Conservation (phyloP, 2,797 vertebrate genomes). For the Cirrhinus molitorella region DNA sequence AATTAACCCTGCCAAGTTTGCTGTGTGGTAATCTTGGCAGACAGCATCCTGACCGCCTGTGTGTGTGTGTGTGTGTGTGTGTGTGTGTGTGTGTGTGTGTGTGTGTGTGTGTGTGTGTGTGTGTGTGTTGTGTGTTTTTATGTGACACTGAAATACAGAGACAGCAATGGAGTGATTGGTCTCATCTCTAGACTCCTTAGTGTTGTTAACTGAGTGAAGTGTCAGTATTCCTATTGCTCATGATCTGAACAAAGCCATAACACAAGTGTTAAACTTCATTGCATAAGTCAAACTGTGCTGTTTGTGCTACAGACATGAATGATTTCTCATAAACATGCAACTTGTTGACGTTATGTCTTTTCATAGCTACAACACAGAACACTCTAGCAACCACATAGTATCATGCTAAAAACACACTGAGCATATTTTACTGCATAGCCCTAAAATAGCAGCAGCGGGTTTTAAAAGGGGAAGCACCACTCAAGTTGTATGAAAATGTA, state of each 20-base stretch:
- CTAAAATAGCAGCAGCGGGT: neutral
- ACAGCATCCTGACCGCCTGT: neutral
- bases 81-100: neutral
- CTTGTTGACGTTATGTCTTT: neutral
- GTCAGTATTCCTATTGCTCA: slow-evolving; percentile 16
- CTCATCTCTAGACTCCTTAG: neutral
- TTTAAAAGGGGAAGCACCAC: neutral
- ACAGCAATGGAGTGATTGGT: neutral
- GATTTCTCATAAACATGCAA: slow-evolving; percentile 4
- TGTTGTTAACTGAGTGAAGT: neutral
- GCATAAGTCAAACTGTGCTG: neutral
- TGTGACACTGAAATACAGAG: neutral
- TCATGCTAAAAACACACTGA: neutral
- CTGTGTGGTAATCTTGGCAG: neutral
- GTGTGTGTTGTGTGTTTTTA: too few species aligned
- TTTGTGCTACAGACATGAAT: neutral
- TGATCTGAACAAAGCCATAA: neutral
- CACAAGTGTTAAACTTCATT: slow-evolving; percentile 5
- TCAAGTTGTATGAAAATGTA: neutral
- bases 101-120: neutral
- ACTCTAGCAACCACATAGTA: neutral
- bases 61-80: neutral
- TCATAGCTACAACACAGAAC: neutral
- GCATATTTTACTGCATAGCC: neutral
- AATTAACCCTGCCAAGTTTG: neutral